A percentile compares a stretch with the other conserved stretches of the same genome.
phyloP scores from a whole-genome alignment of 2,888 invertebrate species.

The Smittia aterrima region DNA sequence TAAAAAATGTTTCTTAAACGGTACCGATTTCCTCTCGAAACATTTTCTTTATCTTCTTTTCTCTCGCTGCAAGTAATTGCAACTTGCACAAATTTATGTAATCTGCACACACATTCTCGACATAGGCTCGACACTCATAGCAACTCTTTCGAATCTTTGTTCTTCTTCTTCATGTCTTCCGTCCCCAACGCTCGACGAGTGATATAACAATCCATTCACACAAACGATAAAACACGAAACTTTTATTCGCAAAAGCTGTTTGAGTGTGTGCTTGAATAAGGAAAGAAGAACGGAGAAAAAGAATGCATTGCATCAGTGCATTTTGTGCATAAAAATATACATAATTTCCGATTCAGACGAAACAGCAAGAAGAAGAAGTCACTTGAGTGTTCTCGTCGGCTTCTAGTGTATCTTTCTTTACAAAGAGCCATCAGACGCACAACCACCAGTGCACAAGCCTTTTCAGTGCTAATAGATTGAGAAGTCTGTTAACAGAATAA shows the following conservation, averaged over 20 bases:
- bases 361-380: slow-evolving; percentile 39
- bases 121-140: slow-evolving; percentile 6
- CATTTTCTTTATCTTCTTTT: slow-evolving; percentile 4
- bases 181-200: neutral
- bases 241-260: slow-evolving; percentile 11
- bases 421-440: slow-evolving; percentile 38
- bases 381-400: neutral
- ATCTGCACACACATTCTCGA: neutral
- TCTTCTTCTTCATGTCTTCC: neutral
- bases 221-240: slow-evolving; percentile 29
- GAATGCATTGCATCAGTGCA: slow-evolving; percentile 41
- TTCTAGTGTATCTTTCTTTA: slow-evolving; percentile 38
- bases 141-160: neutral
- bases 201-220: slow-evolving; percentile 27
- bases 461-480: slow-evolving; percentile 31
- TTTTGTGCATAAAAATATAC: slow-evolving; percentile 41
- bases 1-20: slow-evolving; percentile 18
- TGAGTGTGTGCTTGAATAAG: neutral
- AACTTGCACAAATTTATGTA: slow-evolving; percentile 22
- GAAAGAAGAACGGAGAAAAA: slow-evolving; percentile 16
- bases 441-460: slow-evolving; percentile 26
- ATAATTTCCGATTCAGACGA: slow-evolving; percentile 42
- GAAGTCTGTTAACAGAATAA: slow-evolving; percentile 27
- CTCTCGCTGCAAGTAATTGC: neutral
- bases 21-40: neutral